Conservation (phyloP, 2,113 vertebrate genomes). For the Gadus chalcogrammus region DNA sequence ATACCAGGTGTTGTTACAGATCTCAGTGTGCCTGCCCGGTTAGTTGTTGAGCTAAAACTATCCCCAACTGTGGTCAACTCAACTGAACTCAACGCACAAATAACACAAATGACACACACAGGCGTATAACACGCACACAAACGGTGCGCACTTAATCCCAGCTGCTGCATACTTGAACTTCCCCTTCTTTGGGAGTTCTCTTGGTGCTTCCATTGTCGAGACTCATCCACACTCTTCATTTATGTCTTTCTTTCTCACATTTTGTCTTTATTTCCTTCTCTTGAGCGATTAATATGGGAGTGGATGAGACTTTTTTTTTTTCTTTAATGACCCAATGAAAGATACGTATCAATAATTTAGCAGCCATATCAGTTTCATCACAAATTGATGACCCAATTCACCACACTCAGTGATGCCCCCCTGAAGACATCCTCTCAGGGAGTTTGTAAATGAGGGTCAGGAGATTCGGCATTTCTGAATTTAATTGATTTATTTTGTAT, state of each 20-base stretch:
- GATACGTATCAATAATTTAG: slow-evolving; percentile 37
- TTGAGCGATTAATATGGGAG: too few species aligned
- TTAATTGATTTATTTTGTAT: too few species aligned
- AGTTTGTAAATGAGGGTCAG: too few species aligned
- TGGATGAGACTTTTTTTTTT: background rate
- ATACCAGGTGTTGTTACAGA: slow-evolving; percentile 41
- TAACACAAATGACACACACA: slow-evolving; percentile 15
- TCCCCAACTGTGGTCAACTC: slow-evolving; percentile 9
- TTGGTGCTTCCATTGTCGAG: slow-evolving; percentile 48
- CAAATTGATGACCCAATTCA: slow-evolving; percentile 23
- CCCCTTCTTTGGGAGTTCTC: slow-evolving; percentile 49
- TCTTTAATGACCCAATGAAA: slow-evolving; percentile 14
- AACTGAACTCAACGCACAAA: slow-evolving; percentile 20
- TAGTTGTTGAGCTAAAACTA: slow-evolving; percentile 21
- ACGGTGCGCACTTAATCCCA: slow-evolving; percentile 41
- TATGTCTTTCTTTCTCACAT: slow-evolving; percentile 1
- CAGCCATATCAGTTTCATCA: slow-evolving; percentile 27
- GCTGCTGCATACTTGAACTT: slow-evolving; percentile 44
- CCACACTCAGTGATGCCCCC: background rate
- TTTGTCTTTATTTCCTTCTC: slow-evolving; percentile 8
- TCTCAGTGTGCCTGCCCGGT: slow-evolving; percentile 38
- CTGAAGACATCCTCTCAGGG: too few species aligned
- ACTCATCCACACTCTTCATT: too few species aligned
- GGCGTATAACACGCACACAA: background rate
- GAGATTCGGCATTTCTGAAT: too few species aligned